Base-by-base conservation (phyloP, 2,113 vertebrate genomes). In the Tragelaphus scriptus region DNA sequence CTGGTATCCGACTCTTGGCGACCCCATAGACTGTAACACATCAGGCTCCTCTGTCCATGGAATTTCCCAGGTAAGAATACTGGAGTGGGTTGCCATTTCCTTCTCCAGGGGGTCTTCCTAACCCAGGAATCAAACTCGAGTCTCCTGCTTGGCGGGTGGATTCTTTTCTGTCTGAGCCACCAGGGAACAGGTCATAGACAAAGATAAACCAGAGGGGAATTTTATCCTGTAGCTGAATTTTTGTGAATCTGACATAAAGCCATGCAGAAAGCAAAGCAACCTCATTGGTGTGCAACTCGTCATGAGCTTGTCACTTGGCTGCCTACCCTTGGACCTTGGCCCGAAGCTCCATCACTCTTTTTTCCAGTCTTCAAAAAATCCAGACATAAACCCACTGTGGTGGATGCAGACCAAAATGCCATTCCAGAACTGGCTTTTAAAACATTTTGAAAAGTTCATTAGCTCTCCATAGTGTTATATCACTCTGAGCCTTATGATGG, bases 381-480 rank as follows among this genome's bases (percentile, higher is more conserved):
- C 88, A 97, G 97, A 95, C n/a, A 28, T 77, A 94, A 82, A 82
- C 85, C 94, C 44, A 32, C 53, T 79, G 65, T 85, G 79, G 84
- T 86, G n/a, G 91, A 88, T 32, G 61, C 51, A 87, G 86, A 91
- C 91, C 91, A 97, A 94, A 97, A 96, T 80, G 40, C 63, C 53
- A 88, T 89, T 55, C 47, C 16, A 87, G 77, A 94, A 25, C 23
- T 84, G 77, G 55, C 77, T 98, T 98, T 95, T 93, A 98, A 97
- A 95, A 93, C 53, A 84, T 71, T 98, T 84, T 96, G 92, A 90
- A 97, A 97, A 96, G 91, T 97, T 90, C 51, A 95, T 96, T 95
- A 93, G 82, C 32, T 53, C 53, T 95, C 82, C 58, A 92, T 84
- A 47, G 14, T 71, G 68, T 93, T 91, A 84, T 56, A 36, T 94